Conservation (phyloP, 2,113 vertebrate species). For the Austrofundulus limnaeus region DNA sequence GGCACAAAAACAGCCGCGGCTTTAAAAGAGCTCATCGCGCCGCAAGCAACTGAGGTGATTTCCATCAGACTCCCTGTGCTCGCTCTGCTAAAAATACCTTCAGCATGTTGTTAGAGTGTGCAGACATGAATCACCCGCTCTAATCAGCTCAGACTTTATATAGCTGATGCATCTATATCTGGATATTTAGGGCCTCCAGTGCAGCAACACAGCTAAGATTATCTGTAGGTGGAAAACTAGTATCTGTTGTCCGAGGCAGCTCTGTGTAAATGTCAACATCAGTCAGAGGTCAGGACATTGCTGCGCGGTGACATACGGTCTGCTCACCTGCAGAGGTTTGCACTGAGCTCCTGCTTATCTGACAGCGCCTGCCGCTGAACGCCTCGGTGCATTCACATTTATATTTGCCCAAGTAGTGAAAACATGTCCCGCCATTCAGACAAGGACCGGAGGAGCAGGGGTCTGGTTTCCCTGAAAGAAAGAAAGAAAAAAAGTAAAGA, state of each 20-base stretch:
- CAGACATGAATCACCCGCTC: constrained; percentile 49
- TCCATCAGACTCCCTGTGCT: constrained; percentile 40
- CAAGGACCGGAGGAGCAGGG: constrained; percentile 93
- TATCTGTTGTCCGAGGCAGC: constrained; percentile 25
- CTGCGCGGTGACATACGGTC: constrained; percentile 15
- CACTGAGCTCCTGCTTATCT: constrained; percentile 76
- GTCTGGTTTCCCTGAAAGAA: constrained; percentile 88
- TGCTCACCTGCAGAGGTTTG: constrained; percentile 65
- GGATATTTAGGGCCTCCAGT: constrained; percentile 36
- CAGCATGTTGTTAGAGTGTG: constrained; percentile 23
- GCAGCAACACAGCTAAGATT: constrained; percentile 70
- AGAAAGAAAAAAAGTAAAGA: background rate
- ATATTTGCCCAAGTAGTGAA: constrained; percentile 98
- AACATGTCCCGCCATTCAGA: constrained; percentile 93
- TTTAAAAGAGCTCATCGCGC: constrained; percentile 29
- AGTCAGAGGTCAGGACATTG: constrained; percentile 2
- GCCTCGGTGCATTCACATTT: constrained; percentile 91
- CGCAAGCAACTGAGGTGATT: constrained; percentile 43
- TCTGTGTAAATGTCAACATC: constrained; percentile 4
- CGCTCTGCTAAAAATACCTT: constrained; percentile 53
- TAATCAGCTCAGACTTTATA: constrained; percentile 53
- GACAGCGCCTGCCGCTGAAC: constrained; percentile 89
- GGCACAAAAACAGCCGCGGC: constrained; percentile 19
- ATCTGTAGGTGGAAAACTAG: constrained; percentile 38
- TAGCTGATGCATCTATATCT: constrained; percentile 54